phyloP scores from a whole-genome alignment of 2,797 vertebrate genomes.

The Poeciliopsis paucimaculata region DNA sequence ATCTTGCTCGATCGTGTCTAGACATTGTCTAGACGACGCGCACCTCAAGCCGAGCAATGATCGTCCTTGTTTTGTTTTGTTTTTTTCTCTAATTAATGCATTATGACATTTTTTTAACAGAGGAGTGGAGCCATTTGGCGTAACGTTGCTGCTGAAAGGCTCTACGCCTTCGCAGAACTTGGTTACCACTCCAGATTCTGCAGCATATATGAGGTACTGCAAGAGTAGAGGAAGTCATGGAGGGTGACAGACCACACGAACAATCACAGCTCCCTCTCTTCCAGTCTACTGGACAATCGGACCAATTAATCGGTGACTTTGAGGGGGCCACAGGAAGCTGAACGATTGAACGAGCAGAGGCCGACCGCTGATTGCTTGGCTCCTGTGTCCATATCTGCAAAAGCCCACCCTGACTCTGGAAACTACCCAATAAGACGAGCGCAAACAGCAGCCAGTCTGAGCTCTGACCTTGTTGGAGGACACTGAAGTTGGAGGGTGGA shows the following conservation, averaged over 20 bases:
- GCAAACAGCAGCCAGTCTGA: constrained; percentile 81
- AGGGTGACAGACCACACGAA: constrained; percentile 31
- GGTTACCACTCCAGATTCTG: constrained; percentile 2
- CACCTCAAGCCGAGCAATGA: not conserved
- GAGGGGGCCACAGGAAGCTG: constrained; percentile 67
- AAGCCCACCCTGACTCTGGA: constrained; percentile 81
- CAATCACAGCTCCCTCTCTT: constrained; percentile 62
- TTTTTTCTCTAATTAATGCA: constrained; percentile 13
- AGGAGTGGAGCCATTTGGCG: not conserved
- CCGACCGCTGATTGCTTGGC: constrained; percentile 66
- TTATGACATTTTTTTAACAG: constrained; percentile 1
- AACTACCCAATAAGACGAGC: constrained; percentile 82
- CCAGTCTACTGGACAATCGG: constrained; percentile 82
- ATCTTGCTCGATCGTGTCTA: constrained; percentile 60
- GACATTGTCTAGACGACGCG: constrained; percentile 57
- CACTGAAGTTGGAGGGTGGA: constrained; percentile 75
- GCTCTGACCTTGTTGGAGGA: constrained; percentile 89
- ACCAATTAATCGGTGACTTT: constrained; percentile 83
- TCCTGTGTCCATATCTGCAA: constrained; percentile 79
- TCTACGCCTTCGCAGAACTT: not conserved
- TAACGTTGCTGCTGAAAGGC: not conserved
- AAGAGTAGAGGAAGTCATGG: constrained; percentile 20
- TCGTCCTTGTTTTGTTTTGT: not conserved
- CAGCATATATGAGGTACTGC: constrained; percentile 13
- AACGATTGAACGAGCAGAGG: constrained; percentile 59